Conservation (phyloP, 2,113 vertebrate genomes). For the Corapipo altera region DNA sequence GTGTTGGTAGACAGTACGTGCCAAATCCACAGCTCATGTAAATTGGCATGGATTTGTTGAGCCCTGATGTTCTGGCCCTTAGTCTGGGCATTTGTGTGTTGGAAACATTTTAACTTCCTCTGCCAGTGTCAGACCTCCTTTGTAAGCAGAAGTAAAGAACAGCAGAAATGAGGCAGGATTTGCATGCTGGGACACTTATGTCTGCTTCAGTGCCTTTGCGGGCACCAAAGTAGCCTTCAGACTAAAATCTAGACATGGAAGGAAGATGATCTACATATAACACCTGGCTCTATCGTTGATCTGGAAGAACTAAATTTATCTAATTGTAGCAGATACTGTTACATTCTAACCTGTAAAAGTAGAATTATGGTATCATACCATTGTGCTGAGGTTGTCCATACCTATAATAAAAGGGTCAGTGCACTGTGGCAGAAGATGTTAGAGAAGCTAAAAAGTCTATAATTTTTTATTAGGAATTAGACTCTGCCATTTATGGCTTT, state of each 20-base stretch:
- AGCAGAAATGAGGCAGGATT: neutral
- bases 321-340: neutral
- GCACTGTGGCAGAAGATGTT: neutral
- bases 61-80: neutral
- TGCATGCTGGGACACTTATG: neutral
- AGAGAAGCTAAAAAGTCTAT: neutral
- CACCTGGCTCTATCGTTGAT: neutral
- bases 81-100: neutral
- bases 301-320: neutral
- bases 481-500: neutral
- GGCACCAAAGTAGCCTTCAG: neutral
- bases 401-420: neutral
- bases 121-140: neutral
- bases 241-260: neutral
- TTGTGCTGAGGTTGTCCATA: neutral
- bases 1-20: neutral
- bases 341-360: neutral
- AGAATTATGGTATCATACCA: neutral
- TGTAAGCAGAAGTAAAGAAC: neutral
- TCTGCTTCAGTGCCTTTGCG: neutral
- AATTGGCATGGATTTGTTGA: neutral
- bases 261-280: neutral
- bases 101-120: neutral
- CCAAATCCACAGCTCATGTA: neutral
- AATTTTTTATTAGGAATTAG: constrained; percentile 7